Evolutionary conservation across 2,888 invertebrate species (phyloP).

Genomic region (Chymomyza amoena): DNA sequence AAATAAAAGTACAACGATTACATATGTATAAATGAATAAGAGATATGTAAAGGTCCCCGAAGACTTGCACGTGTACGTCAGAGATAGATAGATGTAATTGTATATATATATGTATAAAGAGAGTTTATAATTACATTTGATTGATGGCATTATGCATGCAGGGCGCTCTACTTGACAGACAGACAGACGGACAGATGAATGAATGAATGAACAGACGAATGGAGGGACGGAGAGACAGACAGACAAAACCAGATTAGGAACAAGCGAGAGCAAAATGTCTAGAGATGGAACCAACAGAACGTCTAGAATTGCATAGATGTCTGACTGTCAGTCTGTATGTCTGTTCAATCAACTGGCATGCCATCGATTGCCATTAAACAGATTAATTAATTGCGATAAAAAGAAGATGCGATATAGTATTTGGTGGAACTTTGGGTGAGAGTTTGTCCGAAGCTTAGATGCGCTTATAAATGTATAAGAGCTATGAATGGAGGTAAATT

Average conservation of each 20-base stretch:
- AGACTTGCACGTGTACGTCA: conserved; percentile 8
- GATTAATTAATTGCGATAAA: conserved; percentile 69
- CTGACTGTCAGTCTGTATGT: not conserved
- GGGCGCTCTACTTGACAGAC: conserved; percentile 33
- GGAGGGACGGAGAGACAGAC: conserved; percentile 10
- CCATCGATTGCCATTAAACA: conserved; percentile 45
- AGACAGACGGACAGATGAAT: not conserved
- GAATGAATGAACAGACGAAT: not conserved
- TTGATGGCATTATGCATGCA: conserved; percentile 63
- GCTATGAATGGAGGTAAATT: no score
- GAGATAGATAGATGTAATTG: not conserved
- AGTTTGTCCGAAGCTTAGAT: not conserved
- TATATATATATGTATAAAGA: conserved; percentile 30
- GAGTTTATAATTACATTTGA: conserved; percentile 66
- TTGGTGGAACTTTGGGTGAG: no score
- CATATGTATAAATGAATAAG: conserved; percentile 19
- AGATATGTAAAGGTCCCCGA: not conserved
- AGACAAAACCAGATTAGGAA: not conserved
- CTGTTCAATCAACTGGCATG: conserved; percentile 32
- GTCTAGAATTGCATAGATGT: not conserved
- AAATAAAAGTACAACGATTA: conserved; percentile 3
- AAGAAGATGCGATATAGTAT: conserved; percentile 19
- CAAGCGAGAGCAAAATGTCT: not conserved
- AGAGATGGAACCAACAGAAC: not conserved
- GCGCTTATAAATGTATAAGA: not conserved